phyloP scores from a whole-genome alignment of 2,888 invertebrate genomes.

The Oxytorus armatus region DNA sequence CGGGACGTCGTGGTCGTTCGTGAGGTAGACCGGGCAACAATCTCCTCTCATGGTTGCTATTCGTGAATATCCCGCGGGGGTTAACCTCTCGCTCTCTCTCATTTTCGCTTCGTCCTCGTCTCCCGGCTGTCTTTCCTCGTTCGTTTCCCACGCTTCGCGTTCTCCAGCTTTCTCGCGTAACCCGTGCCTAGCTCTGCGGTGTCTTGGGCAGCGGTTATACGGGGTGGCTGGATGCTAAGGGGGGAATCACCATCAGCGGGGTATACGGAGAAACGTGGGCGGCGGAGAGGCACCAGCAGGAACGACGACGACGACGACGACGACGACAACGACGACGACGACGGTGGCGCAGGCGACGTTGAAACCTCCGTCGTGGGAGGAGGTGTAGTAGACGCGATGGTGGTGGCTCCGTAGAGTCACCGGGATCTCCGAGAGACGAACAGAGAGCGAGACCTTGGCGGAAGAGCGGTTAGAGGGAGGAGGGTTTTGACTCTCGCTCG shows the following conservation, averaged over 20 bases:
- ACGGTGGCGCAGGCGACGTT: conserved; percentile 72
- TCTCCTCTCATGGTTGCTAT: conserved; percentile 80
- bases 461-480: conserved; percentile 74
- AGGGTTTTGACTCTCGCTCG: conserved; percentile 65
- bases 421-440: conserved; percentile 63
- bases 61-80: conserved; percentile 82
- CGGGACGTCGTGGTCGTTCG: conserved; percentile 75
- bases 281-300: conserved; percentile 72
- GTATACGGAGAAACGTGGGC: conserved; percentile 77
- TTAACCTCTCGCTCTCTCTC: conserved; percentile 57
- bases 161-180: conserved; percentile 62
- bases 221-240: conserved; percentile 78
- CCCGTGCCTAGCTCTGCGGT: conserved; percentile 71
- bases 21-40: conserved; percentile 78
- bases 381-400: conserved; percentile 61
- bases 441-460: conserved; percentile 69
- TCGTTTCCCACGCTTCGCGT: conserved; percentile 46
- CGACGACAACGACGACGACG: conserved; percentile 56
- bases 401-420: conserved; percentile 71
- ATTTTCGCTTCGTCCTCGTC: conserved; percentile 41
- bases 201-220: conserved; percentile 82
- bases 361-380: conserved; percentile 71
- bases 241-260: conserved; percentile 64
- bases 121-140: conserved; percentile 26
- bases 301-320: conserved; percentile 27